These are phyloP conservation scores for Pedionomus torquatus DNA, from an alignment of 2,113 vertebrate genomes.

Conservation along the genomic window DNA sequence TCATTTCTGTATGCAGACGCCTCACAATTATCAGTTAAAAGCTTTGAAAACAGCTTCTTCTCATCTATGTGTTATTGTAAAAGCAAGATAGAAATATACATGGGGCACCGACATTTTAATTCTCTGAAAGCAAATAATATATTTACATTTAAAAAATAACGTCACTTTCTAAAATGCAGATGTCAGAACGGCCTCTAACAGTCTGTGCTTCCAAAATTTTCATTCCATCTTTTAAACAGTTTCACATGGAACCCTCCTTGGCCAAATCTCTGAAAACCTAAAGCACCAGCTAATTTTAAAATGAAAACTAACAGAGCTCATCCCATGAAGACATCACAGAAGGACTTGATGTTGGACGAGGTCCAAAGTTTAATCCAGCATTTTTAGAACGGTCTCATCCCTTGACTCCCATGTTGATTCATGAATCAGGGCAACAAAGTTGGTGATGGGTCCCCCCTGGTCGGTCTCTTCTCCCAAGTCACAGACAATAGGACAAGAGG, in stretches of 20 bases:
- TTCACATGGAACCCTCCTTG: neutral
- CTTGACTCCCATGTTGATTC: neutral
- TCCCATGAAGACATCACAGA: neutral
- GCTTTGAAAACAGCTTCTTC: neutral
- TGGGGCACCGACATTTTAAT: no score
- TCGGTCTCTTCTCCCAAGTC: no score
- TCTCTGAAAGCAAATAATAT: neutral
- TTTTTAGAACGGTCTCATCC: neutral
- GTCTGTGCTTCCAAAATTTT: neutral
- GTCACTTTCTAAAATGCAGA: neutral
- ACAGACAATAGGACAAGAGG: no score
- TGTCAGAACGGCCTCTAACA: neutral
- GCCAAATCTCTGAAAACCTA: neutral
- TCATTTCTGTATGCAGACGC: neutral
- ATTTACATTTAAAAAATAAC: accelerated
- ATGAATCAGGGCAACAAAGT: neutral
- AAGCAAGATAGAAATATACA: no score
- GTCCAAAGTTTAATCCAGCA: neutral
- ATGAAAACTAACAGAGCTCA: neutral
- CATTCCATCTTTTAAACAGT: neutral
- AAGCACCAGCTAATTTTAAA: neutral
- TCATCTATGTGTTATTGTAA: no score
- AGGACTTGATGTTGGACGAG: accelerated
- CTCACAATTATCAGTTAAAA: neutral
- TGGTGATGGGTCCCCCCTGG: no score